phyloP scores from a whole-genome alignment of 2,888 invertebrate species.

The Holacanthella duospinosa region DNA sequence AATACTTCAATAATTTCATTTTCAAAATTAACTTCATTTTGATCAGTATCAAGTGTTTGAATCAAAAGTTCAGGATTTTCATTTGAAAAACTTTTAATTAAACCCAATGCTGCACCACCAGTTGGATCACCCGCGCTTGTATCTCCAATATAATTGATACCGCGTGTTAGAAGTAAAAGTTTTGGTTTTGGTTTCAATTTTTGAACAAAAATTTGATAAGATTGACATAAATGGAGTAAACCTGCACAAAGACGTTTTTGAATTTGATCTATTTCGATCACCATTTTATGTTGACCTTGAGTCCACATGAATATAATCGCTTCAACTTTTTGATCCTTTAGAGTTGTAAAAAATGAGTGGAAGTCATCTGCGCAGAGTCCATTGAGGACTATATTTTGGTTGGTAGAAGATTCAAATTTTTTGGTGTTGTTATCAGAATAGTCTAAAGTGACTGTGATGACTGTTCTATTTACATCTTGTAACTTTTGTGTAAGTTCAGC shows the following conservation, averaged over 20 bases:
- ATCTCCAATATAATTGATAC: background rate
- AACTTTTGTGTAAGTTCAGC: background rate
- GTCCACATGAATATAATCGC: background rate
- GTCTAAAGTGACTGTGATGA: background rate
- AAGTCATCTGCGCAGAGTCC: background rate
- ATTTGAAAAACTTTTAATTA: background rate
- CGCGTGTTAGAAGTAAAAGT: background rate
- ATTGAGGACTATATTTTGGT: background rate
- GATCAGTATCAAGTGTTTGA: background rate
- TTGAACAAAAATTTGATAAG: background rate
- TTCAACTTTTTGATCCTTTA: background rate
- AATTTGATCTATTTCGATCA: background rate
- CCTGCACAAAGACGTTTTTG: background rate
- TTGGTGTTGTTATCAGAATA: background rate
- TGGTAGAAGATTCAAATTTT: background rate
- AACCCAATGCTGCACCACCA: background rate
- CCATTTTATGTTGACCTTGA: background rate
- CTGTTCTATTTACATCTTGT: background rate
- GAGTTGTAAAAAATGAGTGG: background rate
- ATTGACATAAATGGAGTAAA: background rate
- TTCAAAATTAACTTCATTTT: background rate
- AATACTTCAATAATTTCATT: background rate
- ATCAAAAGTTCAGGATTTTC: background rate
- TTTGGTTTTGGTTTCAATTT: background rate
- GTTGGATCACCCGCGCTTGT: background rate